These are phyloP conservation scores for Mallateleia sp. DNA, from an alignment of 2,888 invertebrate species.

Conservation along the genomic window DNA sequence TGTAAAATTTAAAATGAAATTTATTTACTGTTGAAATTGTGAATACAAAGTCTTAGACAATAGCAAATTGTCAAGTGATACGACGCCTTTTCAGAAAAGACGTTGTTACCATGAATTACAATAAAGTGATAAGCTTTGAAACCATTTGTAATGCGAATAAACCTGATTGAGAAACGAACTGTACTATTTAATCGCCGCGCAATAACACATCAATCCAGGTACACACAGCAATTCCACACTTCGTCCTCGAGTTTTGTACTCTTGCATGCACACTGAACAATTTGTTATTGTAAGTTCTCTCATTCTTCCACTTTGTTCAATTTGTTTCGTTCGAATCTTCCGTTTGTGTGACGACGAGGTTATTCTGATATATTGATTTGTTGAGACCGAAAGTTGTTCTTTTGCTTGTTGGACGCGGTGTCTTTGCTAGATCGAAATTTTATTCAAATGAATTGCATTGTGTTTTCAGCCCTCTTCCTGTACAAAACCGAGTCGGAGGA, in stretches of 20 bases:
- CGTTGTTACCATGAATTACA: slow-evolving; percentile 34
- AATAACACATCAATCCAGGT: slow-evolving; percentile 14
- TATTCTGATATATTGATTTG: slow-evolving; percentile 4
- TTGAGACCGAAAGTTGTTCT: neutral
- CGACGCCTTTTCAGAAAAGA: slow-evolving; percentile 10
- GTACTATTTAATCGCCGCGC: slow-evolving; percentile 57
- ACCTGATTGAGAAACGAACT: slow-evolving; percentile 47
- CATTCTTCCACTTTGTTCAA: slow-evolving; percentile 32
- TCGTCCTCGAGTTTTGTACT: slow-evolving; percentile 5
- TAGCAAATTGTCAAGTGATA: slow-evolving; percentile 56
- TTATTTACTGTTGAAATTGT: slow-evolving; percentile 46
- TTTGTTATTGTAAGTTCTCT: slow-evolving; percentile 3
- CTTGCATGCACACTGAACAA: slow-evolving; percentile 57
- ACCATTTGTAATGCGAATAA: slow-evolving; percentile 58
- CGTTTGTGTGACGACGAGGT: slow-evolving; percentile 23
- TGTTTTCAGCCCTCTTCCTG: slow-evolving; percentile 71
- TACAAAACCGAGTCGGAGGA: slow-evolving; percentile 61
- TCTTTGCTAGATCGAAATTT: neutral
- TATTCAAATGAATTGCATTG: slow-evolving; percentile 42
- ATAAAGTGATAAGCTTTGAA: slow-evolving; percentile 20
- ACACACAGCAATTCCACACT: slow-evolving; percentile 8
- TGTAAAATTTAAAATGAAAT: slow-evolving; percentile 18
- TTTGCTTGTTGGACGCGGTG: slow-evolving; percentile 15
- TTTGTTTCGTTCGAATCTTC: slow-evolving; percentile 24
- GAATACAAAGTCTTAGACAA: slow-evolving; percentile 19